Base-by-base conservation (phyloP, 2,797 vertebrate genomes). In the Sparus aurata region DNA sequence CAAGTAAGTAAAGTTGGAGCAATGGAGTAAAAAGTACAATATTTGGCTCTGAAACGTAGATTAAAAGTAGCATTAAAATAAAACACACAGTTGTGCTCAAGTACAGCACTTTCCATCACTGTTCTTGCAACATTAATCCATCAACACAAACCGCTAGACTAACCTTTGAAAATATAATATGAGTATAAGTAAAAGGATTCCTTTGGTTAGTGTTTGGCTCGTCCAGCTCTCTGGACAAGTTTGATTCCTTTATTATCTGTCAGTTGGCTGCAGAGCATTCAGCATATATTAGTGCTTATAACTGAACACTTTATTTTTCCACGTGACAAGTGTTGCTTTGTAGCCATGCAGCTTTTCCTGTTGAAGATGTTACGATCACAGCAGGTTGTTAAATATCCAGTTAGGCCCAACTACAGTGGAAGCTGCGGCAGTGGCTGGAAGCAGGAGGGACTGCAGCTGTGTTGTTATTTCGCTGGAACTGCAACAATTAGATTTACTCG, bases 401-500 rank as follows among this genome's bases (percentile, higher is more conserved):
- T 41, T 1, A 23, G 38, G 27, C 25, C 30, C 3, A 16, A 16
- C 62, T 52, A 10, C 5, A 15, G 43, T 38, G 55, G 20, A 69
- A 17, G 23, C 3, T 12, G 10, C 5, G 12, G 52, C 47, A 20
- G 38, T 15, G 38, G 47, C 49, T 9, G 25, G 50, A 46, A 2
- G 63, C 34, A 17, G 16, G 9, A 27, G 27, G 5, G 3, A 53
- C 34, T 25, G 41, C 25, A 41, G 18, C 41, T 49, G 55, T 41
- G 30, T 41, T 23, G 11, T 53, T 49, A 46, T 60, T 58, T 53
- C 34, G 43, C 20, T 30, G 34, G 18, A 80, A 43, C 38, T 27
- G 30, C 59, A 57, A 71, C 77, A 80, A 50, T 7, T 27, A 23
- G 8, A 52, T 30, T 54, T 11, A 59, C 9, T 17, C 3, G 34